A percentile compares a stretch with the other conserved stretches of the same genome.
phyloP scores from a whole-genome alignment of 1,140 invertebrate genomes.

The Harpegnathos saltator region DNA sequence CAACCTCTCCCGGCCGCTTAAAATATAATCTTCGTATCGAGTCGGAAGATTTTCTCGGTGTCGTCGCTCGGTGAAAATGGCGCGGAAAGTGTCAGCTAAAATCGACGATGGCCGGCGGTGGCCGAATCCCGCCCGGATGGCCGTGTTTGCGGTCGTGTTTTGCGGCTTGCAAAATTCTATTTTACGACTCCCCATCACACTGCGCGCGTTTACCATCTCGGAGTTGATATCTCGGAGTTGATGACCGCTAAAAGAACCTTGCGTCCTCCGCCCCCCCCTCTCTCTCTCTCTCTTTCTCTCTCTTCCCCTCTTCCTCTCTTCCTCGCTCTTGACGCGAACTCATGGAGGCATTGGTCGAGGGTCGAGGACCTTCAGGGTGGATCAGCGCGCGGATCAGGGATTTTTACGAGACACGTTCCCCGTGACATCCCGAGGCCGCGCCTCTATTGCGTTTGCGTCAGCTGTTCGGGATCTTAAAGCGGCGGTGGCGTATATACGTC shows the following conservation, averaged over 20 bases:
- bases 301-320: too few species aligned
- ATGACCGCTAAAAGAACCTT: neutral
- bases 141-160: slow-evolving; percentile 9
- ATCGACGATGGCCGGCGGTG: neutral
- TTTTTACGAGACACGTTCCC: slow-evolving; percentile 25
- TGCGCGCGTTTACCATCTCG: neutral
- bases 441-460: neutral
- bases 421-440: neutral
- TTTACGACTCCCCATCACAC: neutral
- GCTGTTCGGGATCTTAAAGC: slow-evolving; percentile 1
- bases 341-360: neutral
- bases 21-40: neutral
- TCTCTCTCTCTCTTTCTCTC: too few species aligned
- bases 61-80: too few species aligned
- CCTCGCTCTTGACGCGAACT: neutral
- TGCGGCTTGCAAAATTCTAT: slow-evolving; percentile 9
- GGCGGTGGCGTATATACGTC: neutral
- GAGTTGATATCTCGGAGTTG: neutral
- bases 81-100: neutral
- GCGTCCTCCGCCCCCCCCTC: too few species aligned
- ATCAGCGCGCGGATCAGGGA: slow-evolving; percentile 8
- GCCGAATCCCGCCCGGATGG: neutral
- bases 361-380: neutral
- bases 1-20: neutral
- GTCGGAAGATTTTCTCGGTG: neutral